phyloP scores from a whole-genome alignment of 2,888 invertebrate species.

The Cotesia congregata region DNA sequence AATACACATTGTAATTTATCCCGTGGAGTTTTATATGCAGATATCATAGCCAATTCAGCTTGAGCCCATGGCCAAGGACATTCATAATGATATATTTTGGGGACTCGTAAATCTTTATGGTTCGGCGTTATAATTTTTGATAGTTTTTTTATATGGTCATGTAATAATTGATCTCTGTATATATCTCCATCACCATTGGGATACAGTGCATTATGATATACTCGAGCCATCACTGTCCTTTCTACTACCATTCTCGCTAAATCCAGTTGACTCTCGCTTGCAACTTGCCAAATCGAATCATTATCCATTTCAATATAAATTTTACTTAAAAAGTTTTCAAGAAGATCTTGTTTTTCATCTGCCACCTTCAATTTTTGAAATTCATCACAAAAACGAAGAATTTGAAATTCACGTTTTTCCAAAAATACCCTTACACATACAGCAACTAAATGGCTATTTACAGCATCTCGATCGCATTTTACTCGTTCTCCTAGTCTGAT shows the following conservation, averaged over 20 bases:
- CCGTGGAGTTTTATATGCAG: conserved; percentile 90
- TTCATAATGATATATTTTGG: conserved; percentile 87
- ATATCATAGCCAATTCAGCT: conserved; percentile 87
- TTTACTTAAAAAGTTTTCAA: conserved; percentile 84
- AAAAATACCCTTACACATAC: conserved; percentile 86
- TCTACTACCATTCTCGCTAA: conserved; percentile 88
- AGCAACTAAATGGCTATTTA: conserved; percentile 80
- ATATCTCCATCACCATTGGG: conserved; percentile 98
- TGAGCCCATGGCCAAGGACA: conserved; percentile 98
- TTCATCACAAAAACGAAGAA: conserved; percentile 83
- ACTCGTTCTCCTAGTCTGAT: conserved; percentile 73
- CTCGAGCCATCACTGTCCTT: conserved; percentile 89
- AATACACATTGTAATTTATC: conserved; percentile 89
- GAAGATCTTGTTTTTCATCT: conserved; percentile 92
- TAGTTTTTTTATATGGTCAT: conserved; percentile 90
- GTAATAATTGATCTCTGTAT: conserved; percentile 88
- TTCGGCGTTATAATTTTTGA: conserved; percentile 81
- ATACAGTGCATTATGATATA: conserved; percentile 94
- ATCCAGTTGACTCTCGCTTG: conserved; percentile 79
- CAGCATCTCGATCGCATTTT: conserved; percentile 80
- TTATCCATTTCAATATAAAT: conserved; percentile 79
- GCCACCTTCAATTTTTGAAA: conserved; percentile 85
- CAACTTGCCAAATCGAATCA: conserved; percentile 82
- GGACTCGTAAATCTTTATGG: conserved; percentile 86
- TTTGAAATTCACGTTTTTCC: conserved; percentile 81